Conservation (phyloP, 2,113 vertebrate genomes). For the Platysternon megacephalum region DNA sequence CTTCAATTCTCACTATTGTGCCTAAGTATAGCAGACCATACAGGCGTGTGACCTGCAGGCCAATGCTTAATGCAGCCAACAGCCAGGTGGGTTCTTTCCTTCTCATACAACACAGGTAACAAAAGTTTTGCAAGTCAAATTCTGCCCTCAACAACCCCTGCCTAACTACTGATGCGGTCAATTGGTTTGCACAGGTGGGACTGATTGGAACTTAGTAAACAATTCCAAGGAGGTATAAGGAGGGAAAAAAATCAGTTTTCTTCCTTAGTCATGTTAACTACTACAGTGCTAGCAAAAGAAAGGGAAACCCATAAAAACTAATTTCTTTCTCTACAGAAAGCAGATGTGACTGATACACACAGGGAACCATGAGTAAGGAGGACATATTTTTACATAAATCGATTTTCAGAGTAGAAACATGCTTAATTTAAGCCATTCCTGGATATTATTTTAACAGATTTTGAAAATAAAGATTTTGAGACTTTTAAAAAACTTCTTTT, state of each 20-base stretch:
- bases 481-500: neutral
- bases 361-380: accelerated
- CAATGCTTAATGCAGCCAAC: neutral
- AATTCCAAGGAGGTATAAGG: accelerated
- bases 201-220: accelerated
- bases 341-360: accelerated
- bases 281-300: accelerated
- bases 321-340: neutral
- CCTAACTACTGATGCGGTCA: neutral
- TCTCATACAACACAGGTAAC: neutral
- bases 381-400: accelerated
- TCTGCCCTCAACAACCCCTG: neutral
- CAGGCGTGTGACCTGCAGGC: neutral
- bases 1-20: neutral
- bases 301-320: neutral
- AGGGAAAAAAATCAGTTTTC: neutral
- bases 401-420: neutral
- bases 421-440: neutral
- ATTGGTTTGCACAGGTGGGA: accelerated
- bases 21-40: neutral
- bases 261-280: neutral
- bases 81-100: neutral
- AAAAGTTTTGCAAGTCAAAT: neutral
- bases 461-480: constrained; percentile 24
- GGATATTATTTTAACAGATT: accelerated